These are phyloP conservation scores for Leiothrix lutea DNA, from an alignment of 2,113 vertebrate species.

Conservation along the genomic window DNA sequence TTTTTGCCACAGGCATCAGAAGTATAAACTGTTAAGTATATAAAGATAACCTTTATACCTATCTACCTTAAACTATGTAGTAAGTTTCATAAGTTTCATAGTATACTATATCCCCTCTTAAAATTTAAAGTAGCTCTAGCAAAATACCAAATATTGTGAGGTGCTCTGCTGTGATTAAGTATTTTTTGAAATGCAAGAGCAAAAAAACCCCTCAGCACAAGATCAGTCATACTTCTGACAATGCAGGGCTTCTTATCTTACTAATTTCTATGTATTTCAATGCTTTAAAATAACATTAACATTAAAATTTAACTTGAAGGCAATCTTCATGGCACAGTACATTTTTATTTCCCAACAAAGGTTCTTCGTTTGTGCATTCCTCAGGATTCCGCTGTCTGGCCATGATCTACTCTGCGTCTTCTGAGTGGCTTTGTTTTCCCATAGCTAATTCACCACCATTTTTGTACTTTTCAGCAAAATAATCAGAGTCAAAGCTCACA, in stretches of 20 bases:
- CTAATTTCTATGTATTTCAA: background rate
- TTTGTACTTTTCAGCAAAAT: slow-evolving; percentile 85
- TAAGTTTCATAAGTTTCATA: background rate
- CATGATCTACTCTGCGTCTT: background rate
- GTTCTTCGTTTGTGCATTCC: background rate
- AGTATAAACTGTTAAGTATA: background rate
- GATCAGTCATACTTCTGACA: background rate
- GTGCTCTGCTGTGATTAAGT: background rate
- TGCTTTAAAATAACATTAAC: background rate
- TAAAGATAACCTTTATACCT: background rate
- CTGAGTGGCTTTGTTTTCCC: background rate
- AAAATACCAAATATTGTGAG: background rate
- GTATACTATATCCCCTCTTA: background rate
- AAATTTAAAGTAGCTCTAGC: background rate
- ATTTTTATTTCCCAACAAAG: background rate
- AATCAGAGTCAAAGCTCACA: slow-evolving; percentile 84
- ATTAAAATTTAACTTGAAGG: background rate
- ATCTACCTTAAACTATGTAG: background rate
- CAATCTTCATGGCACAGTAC: background rate
- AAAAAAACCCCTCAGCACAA: background rate
- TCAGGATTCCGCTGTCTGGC: background rate
- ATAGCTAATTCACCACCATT: slow-evolving; percentile 51
- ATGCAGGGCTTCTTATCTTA: background rate
- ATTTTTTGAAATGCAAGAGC: background rate
- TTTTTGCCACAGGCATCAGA: background rate